Base-by-base conservation (phyloP, 2,888 invertebrate genomes). In the Agrochola lychnidis region DNA sequence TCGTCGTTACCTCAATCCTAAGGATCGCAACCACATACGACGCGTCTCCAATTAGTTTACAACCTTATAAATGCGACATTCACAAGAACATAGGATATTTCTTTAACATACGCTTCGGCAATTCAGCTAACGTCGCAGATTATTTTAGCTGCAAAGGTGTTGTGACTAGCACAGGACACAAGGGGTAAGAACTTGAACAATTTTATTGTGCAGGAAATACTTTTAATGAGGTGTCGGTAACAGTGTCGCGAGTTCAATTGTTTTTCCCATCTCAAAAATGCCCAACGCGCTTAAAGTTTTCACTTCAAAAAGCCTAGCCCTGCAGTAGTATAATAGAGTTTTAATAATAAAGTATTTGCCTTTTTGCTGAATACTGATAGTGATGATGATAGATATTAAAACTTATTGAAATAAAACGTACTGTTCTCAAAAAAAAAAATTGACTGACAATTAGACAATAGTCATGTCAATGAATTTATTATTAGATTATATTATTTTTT, bases 381-480 rank as follows among this genome's bases (percentile, higher is more conserved):
- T 36, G 36, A 36, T 36, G 36, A 36, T 36, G n/a, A 56, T 14
- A 57, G 19, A 14, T 51, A 72, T 59, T 22, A 40, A 40, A 74
- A 73, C 59, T 73, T 51, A 30, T 30, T 51, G 3, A 51, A 40
- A 7, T 3, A 16, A 4, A 36, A 16, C 7, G 2, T 5, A 25
- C n/a, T n/a, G n/a, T n/a, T 25, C 7, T 3, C 4, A 36, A 63
- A 75, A 48, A 63, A 14, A 2, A 5, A 30, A 30, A 30, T 30
- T 16, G 0, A 56, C 7, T 70, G 66, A 57, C 73, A 78, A 9
- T n/a, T 30, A 4, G 42, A 22, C 51, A 51, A 36, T 14, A 53
- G 59, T 69, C 51, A 67, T 61, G 63, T 73, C 78, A 84, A 51
- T 73, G 9, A 61, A n/a, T 61, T 74, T 63, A 30, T n/a, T 56